Base-by-base conservation (phyloP, 2,113 vertebrate genomes). In the Cacatua alba region DNA sequence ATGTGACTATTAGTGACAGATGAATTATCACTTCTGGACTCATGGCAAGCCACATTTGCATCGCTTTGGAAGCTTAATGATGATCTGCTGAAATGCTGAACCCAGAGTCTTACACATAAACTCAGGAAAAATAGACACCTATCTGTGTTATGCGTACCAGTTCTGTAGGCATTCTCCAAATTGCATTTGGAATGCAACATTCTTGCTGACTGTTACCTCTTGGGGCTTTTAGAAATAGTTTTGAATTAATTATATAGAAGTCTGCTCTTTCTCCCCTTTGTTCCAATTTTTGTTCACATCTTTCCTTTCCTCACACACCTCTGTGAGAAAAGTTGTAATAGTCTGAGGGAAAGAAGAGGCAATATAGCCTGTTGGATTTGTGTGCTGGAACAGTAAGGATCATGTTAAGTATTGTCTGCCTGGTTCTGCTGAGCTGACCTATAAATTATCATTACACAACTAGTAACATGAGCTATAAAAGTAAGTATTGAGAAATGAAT, bases 401-500 rank as follows among this genome's bases (percentile, higher is more conserved):
- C 37, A 16, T 46, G 25, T 71, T 86, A 51, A 81, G 14, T 77
- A 39, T 60, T 76, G 57, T 69, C 68, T 90, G 82, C 76, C 65
- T 93, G 52, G 18, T 81, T 83, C 68, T 77, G 75, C 46, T 0
- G 0, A 93, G 53, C 55, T 60, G 59, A 79, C 59, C 75, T 94
- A 85, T 90, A 96, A 95, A 86, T 94, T 92, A 84, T 81, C 80
- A 88, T 96, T 96, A 82, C 92, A 84, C 86, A 94, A 94, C 28
- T 82, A 1, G 0, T 90, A 96, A 89, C 62, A 90, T 78, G 77
- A 96, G 57, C 80, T 89, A 82, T 84, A 93, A 93, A 95, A 93
- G 59, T 90, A 90, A 96, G 52, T 92, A 88, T 79, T 96, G 94
- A 92, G 94, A 96, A 96, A 95, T 67, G 19, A 92, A 81, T 92